phyloP scores from a whole-genome alignment of 1,140 invertebrate species.

The Melipona quadrifasciata region DNA sequence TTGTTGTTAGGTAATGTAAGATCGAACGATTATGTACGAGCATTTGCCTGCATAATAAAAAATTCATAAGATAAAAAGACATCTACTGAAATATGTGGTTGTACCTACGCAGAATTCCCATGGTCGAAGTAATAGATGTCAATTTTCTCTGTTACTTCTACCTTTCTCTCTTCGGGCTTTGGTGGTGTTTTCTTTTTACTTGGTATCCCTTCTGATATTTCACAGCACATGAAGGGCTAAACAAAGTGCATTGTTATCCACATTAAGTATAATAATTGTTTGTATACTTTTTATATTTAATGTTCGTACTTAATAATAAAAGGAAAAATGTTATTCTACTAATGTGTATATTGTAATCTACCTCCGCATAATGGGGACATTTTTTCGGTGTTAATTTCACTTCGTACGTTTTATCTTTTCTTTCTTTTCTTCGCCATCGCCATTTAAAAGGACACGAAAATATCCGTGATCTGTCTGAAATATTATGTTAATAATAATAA shows the following conservation, averaged over 20 bases:
- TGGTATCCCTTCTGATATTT: slow-evolving; percentile 71
- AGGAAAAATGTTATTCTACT: not conserved
- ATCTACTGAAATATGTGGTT: slow-evolving; percentile 28
- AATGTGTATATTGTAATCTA: slow-evolving; percentile 1
- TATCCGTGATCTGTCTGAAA: slow-evolving; percentile 31
- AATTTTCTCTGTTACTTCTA: slow-evolving; percentile 76
- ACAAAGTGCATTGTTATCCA: not conserved
- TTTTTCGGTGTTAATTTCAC: slow-evolving; percentile 61
- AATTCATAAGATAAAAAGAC: not conserved
- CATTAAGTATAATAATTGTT: slow-evolving; percentile 1
- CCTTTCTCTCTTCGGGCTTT: slow-evolving; percentile 22
- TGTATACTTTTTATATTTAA: not conserved
- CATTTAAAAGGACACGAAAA: slow-evolving; percentile 57
- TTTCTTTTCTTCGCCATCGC: slow-evolving; percentile 62
- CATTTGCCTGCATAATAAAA: slow-evolving; percentile 13
- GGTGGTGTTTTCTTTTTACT: slow-evolving; percentile 24
- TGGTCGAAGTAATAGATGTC: slow-evolving; percentile 88
- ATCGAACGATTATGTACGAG: slow-evolving; percentile 25
- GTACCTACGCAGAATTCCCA: slow-evolving; percentile 83
- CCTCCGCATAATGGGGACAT: slow-evolving; percentile 60
- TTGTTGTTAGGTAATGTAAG: not conserved
- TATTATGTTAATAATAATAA: too few species aligned
- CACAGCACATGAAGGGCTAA: slow-evolving; percentile 59
- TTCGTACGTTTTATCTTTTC: slow-evolving; percentile 64
- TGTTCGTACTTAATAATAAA: not conserved